Base-by-base conservation (phyloP, 2,888 invertebrate species). In the Amphiduros pacificus region DNA sequence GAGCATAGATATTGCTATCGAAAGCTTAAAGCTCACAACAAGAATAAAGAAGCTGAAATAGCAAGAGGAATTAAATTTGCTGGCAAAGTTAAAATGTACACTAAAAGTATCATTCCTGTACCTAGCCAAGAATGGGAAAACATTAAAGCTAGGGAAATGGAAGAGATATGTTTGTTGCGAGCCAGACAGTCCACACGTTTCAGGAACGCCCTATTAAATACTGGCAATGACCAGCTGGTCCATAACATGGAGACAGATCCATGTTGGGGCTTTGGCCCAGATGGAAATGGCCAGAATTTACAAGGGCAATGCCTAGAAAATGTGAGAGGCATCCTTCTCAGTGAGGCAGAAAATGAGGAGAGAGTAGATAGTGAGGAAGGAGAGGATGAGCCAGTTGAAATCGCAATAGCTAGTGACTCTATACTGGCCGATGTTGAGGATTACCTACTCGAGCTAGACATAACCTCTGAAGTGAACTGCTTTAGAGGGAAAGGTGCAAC, bases 161-260 rank as follows among this genome's bases (percentile, higher is more conserved):
- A 11, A 4, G 5, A 50, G 6, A 26, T 50, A 26, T 11, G 27
- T 11, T 9, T 4, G n/a, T 11, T 22, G 27, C 14, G 50, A 4
- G 50, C 50, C 24, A n/a, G 5, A 11, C 50, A 50, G n/a, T 24
- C 50, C 5, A 11, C 4, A 4, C 24, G 27, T 11, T 50, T 27
- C 26, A 11, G 50, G 6, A 28, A 50, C 11, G 50, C 22, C 3
- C 26, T 50, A n/a, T 28, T 50, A 3, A 28, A 26, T 28, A 26
- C 50, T 3, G 50, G 50, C 11, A n/a, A 11, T 9, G 27, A 50
- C 14, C 5, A 50, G 26, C 26, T 50, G 5, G 27, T 50, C 26
- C 50, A 50, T 28, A 50, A 50, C 26, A 50, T 50, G 50, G 50
- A 50, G 26, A 26, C 24, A 11, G 50, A 50, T 26, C 4, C 50